A percentile compares a stretch with the other conserved stretches of the same genome.
Evolutionary conservation across 1,140 invertebrate genomes (phyloP).

Genomic region (Drosophila nigromelanica): DNA sequence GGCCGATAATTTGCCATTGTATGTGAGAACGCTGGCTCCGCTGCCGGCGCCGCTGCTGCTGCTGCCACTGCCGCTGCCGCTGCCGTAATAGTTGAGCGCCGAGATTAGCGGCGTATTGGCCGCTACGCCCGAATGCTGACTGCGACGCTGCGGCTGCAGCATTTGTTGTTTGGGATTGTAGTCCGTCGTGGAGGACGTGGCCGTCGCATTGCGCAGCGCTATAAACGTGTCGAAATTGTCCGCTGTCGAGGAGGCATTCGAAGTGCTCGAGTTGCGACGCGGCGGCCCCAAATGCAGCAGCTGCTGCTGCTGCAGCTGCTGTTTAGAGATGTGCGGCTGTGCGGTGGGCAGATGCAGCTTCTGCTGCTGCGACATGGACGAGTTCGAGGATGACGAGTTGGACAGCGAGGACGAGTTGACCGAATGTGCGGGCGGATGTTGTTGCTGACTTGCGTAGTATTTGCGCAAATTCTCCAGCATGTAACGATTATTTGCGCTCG

Average conservation of each 20-base stretch:
- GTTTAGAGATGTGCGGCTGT: constrained; percentile 31
- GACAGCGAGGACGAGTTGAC: constrained; percentile 79
- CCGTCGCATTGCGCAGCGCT: constrained; percentile 61
- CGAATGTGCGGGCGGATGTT: constrained; percentile 74
- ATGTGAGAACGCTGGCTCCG: constrained; percentile 44
- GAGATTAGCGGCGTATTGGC: constrained; percentile 56
- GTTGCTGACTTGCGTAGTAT: constrained; percentile 78
- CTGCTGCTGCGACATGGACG: constrained; percentile 75
- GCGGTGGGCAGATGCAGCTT: constrained; percentile 33
- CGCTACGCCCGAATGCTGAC: not conserved
- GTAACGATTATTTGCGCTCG: constrained; percentile 64
- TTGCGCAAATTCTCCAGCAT: constrained; percentile 79
- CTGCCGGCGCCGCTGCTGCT: constrained; percentile 28
- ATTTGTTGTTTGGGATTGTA: constrained; percentile 56
- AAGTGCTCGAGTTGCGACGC: constrained; percentile 77
- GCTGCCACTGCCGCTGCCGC: constrained; percentile 38
- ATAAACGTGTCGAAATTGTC: constrained; percentile 82
- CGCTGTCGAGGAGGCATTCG: constrained; percentile 75
- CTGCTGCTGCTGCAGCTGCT: constrained; percentile 52
- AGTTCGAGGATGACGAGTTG: constrained; percentile 80
- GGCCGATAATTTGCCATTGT: constrained; percentile 77
- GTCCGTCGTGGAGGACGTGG: constrained; percentile 25
- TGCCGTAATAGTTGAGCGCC: constrained; percentile 74
- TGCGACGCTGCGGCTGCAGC: constrained; percentile 14
- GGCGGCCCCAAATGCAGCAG: constrained; percentile 50